phyloP scores from a whole-genome alignment of 2,113 vertebrate genomes.

The Nycticryphes semicollaris region DNA sequence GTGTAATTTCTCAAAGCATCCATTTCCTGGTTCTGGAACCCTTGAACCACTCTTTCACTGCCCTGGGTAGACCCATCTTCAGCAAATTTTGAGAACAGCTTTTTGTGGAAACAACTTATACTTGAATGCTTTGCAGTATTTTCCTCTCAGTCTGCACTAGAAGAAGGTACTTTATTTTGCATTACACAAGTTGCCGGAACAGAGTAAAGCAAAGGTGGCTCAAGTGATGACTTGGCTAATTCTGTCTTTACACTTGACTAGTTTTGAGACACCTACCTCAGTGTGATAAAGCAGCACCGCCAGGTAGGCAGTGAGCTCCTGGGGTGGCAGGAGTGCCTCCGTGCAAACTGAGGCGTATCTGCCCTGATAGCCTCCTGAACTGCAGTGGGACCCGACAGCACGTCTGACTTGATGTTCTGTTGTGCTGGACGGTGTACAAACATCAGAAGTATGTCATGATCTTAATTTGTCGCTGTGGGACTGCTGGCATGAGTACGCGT shows the following conservation, averaged over 20 bases:
- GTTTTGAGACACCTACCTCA: background rate
- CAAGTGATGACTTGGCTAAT: background rate
- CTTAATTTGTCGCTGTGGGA: slow-evolving; percentile 53
- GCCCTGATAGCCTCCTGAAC: background rate
- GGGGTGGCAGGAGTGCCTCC: background rate
- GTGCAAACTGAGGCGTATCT: background rate
- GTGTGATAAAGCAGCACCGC: background rate
- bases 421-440: slow-evolving; percentile 30
- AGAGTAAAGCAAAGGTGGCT: background rate
- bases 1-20: background rate
- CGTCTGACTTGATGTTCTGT: slow-evolving; percentile 10
- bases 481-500: slow-evolving; percentile 46
- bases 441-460: slow-evolving; percentile 59
- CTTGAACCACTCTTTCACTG: background rate
- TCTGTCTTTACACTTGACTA: background rate
- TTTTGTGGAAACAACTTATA: background rate
- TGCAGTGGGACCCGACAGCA: background rate
- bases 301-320: background rate
- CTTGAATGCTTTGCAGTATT: background rate
- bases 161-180: background rate
- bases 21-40: background rate
- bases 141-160: background rate
- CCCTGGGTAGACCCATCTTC: background rate
- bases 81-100: background rate
- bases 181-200: background rate